These are phyloP conservation scores for Caranx ignobilis DNA, from an alignment of 2,113 vertebrate genomes.

Conservation along the genomic window DNA sequence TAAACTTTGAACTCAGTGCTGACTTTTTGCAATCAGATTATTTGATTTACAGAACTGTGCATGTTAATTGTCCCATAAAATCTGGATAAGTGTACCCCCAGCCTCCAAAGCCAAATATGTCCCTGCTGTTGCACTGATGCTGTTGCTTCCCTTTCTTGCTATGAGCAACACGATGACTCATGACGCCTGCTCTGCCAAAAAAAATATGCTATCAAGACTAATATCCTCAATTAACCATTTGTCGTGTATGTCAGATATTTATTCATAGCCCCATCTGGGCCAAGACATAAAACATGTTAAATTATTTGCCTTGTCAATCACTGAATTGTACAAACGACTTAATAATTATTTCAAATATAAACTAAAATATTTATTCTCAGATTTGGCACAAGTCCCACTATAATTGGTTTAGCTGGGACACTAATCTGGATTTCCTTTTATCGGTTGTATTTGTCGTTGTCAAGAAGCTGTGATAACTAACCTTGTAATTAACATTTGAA, in stretches of 20 bases:
- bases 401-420: background rate
- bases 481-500: background rate
- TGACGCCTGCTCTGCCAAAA: constrained; percentile 7
- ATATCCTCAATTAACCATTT: constrained; percentile 1
- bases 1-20: background rate
- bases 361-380: background rate
- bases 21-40: background rate
- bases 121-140: constrained; percentile 5
- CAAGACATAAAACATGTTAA: background rate
- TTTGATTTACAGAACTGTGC: background rate
- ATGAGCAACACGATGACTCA: constrained; percentile 39
- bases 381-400: background rate
- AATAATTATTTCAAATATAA: background rate
- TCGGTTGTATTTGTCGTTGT: background rate
- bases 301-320: background rate
- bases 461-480: constrained; percentile 1
- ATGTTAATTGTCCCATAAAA: background rate
- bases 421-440: background rate
- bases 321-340: background rate
- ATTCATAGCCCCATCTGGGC: background rate
- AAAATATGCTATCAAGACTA: background rate
- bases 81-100: background rate
- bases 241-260: background rate
- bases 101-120: constrained; percentile 5
- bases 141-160: constrained; percentile 11